Evolutionary conservation across 2,113 vertebrate species (phyloP), one percentile per base, ranked within the genome.

Genomic region (Solea senegalensis): DNA sequence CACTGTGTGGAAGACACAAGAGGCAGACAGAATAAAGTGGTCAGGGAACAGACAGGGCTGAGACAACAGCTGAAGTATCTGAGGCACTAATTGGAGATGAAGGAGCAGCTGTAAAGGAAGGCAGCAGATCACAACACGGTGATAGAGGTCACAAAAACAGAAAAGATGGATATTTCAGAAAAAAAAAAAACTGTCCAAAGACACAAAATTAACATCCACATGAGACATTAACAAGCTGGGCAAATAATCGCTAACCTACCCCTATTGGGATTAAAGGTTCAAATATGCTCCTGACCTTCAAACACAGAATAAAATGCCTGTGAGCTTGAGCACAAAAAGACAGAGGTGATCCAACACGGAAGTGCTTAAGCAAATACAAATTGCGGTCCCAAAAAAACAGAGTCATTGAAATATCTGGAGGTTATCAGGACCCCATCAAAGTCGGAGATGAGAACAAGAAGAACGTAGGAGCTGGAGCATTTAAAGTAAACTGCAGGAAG

Each of bases 91-190:
- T 77, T 63, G 65, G 61, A 59, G 73, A 77, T 15, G 44, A 65
- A 21, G 72, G 27, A 69, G 55, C 82, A 80, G 72, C 77, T 69
- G 77, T 15, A 48, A 39, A 45, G 58, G 48, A 28, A 40, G 49
- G 56, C 21, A 12, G 50, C 26, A 7, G 62, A 49, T 75, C 55
- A 69, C 46, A 65, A 57, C 41, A 34, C 5, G 34, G 34, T 66
- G 68, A 80, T 76, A 5, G 34, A 34, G 34, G 34, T 6, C 34
- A 34, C 34, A 34, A 6, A 34, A 34, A 34, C 34, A 34, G 34
- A 34, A 34, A 34, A 34, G 34, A 34, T 34, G 3, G 34, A 34
- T 34, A 34, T 34, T 34, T 34, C 3, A 6, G 34, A 34, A 34
- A 4, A 34, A 4, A 4, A 4, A 34, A 6, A 34, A 34, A 4